These are phyloP conservation scores for Squalus acanthias DNA, from an alignment of 2,797 vertebrate species.

Conservation along the genomic window DNA sequence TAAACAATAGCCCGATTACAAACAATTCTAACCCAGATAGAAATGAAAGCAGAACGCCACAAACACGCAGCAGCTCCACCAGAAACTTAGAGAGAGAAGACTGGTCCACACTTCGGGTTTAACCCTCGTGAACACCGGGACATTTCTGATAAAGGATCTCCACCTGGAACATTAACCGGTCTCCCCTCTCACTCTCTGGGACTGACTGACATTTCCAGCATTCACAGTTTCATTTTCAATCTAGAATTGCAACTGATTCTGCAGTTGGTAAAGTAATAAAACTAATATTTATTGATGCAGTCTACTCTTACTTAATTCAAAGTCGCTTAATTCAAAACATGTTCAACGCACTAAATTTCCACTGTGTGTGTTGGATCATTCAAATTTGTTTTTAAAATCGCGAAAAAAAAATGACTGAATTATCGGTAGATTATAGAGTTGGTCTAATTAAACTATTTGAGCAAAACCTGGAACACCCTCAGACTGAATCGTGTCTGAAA, in stretches of 20 bases:
- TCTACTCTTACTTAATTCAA: background rate
- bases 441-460: no score
- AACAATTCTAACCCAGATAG: no score
- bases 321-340: background rate
- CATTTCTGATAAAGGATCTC: no score
- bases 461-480: background rate
- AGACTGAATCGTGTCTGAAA: background rate
- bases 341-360: background rate
- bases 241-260: background rate
- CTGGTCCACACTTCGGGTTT: no score
- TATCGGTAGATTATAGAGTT: background rate
- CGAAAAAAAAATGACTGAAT: background rate
- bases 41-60: no score
- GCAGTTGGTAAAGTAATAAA: background rate
- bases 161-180: no score
- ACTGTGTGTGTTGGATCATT: background rate
- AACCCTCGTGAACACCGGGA: no score
- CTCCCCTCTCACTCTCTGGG: no score
- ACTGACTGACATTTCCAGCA: background rate
- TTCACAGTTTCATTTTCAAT: background rate
- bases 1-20: no score
- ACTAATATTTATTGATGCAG: background rate
- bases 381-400: background rate
- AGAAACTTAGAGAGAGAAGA: no score
- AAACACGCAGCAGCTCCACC: no score